phyloP scores from a whole-genome alignment of 2,797 vertebrate species.

The Megaceryle alcyon region DNA sequence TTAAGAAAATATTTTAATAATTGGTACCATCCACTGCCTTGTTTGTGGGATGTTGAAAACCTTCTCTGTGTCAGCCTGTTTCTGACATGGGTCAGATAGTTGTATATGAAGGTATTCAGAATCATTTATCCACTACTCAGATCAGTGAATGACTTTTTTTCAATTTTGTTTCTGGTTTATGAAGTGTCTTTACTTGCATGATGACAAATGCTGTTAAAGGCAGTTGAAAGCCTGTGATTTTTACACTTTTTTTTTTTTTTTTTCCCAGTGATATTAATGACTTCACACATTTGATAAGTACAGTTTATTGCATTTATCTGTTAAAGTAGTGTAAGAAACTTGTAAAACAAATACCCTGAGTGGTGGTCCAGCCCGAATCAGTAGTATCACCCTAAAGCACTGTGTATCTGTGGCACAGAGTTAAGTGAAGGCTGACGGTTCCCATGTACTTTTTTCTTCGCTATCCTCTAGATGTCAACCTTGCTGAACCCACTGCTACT shows the following conservation, averaged over 20 bases:
- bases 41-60: background rate
- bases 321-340: background rate
- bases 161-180: background rate
- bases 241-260: background rate
- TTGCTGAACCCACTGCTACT: background rate
- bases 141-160: background rate
- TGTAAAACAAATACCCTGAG: background rate
- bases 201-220: background rate
- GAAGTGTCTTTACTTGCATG: background rate
- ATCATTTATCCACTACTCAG: background rate
- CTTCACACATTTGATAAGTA: background rate
- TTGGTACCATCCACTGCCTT: background rate
- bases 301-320: background rate
- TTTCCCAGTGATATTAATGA: background rate
- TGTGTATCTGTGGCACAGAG: fast-evolving
- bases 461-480: background rate
- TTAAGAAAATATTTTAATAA: background rate
- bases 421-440: background rate
- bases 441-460: background rate
- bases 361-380: background rate
- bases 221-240: background rate
- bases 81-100: fast-evolving
- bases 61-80: background rate
- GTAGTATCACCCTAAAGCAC: background rate
- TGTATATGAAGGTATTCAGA: background rate